phyloP scores from a whole-genome alignment of 2,888 invertebrate species.

The Camptogramma bilineatum region DNA sequence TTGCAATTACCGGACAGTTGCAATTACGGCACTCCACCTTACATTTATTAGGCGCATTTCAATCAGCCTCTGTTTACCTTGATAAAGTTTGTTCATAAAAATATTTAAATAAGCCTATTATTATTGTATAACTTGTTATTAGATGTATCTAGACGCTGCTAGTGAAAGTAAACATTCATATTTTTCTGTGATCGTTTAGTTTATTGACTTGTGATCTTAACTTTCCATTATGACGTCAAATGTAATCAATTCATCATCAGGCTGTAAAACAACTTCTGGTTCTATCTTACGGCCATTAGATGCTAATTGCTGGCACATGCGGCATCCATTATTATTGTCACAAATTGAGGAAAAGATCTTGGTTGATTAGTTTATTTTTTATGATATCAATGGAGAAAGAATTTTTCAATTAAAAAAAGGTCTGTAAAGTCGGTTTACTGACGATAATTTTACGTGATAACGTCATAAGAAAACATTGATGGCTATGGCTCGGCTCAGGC shows the following conservation, averaged over 20 bases:
- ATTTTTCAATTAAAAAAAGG: too few relatives aligned
- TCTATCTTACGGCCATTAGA: not conserved
- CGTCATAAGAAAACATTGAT: too few relatives aligned
- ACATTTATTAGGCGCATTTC: too few relatives aligned
- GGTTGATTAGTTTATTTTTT: not conserved
- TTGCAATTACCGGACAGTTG: too few relatives aligned
- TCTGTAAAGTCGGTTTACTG: too few relatives aligned
- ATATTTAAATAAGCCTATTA: too few relatives aligned
- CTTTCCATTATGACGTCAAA: constrained; percentile 17
- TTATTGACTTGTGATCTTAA: not conserved
- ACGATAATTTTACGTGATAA: too few relatives aligned
- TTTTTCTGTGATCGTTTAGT: not conserved
- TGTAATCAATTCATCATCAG: constrained; percentile 4
- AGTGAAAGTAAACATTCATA: not conserved
- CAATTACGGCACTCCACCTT: too few relatives aligned
- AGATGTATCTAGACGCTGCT: not conserved
- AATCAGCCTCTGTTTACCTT: too few relatives aligned
- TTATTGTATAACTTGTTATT: not conserved
- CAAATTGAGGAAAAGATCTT: constrained; percentile 3
- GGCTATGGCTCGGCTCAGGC: too few relatives aligned
- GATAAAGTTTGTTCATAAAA: too few relatives aligned
- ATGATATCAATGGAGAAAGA: too few relatives aligned
- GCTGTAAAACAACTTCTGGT: not conserved
- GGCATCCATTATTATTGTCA: not conserved
- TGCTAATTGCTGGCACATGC: not conserved